Conservation (phyloP, 64 coral and sea anemone species). For the Actinia equina region DNA sequence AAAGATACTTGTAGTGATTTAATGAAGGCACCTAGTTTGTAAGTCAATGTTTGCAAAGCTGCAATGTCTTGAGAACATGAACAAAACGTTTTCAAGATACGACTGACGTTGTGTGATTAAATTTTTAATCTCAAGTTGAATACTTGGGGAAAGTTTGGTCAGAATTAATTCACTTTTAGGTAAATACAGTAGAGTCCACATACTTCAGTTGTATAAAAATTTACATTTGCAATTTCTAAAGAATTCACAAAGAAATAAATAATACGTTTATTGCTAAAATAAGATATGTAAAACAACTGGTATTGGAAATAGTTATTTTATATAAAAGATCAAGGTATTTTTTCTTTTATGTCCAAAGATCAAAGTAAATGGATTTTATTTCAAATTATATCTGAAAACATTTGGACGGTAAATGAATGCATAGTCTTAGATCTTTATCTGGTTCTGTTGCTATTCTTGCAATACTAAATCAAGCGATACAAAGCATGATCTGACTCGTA, state of each 20-base stretch:
- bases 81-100: not conserved
- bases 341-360: too few species aligned
- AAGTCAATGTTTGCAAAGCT: not conserved
- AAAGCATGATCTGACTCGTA: too few species aligned
- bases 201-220: not conserved
- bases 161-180: not conserved
- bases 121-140: slow-evolving; percentile 9
- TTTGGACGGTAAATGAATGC: too few species aligned
- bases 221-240: not conserved
- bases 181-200: not conserved
- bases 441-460: too few species aligned
- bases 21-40: not conserved
- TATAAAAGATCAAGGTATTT: too few species aligned
- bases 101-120: not conserved
- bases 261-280: not conserved
- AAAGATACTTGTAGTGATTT: not conserved
- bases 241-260: not conserved
- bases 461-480: too few species aligned
- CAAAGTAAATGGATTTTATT: too few species aligned
- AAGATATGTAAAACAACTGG: too few species aligned
- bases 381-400: too few species aligned
- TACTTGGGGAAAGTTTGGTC: not conserved
- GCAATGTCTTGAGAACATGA: not conserved
- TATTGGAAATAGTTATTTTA: too few species aligned
- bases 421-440: too few species aligned